These are phyloP conservation scores for Caenorhabditis uteleia DNA, from an alignment of 2,888 invertebrate species.

Conservation along the genomic window DNA sequence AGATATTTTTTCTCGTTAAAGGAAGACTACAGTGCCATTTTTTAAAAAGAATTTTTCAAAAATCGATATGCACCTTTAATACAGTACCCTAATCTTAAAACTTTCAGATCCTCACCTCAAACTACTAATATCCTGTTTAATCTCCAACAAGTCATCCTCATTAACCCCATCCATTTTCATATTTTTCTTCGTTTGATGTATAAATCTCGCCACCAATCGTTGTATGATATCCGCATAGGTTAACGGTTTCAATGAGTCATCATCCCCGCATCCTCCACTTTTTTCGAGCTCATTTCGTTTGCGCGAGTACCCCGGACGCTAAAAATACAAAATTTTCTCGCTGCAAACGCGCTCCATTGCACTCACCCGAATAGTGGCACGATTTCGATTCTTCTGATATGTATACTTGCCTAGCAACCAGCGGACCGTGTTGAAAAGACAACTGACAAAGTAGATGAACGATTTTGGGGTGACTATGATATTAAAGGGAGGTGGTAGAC, in stretches of 20 bases:
- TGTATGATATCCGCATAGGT: conserved; percentile 73
- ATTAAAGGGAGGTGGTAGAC: conserved; percentile 74
- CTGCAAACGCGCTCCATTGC: too few relatives aligned
- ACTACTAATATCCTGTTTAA: conserved; percentile 75
- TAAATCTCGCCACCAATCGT: conserved; percentile 70
- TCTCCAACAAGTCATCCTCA: conserved; percentile 74
- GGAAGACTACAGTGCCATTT: conserved; percentile 2
- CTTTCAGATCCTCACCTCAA: conserved; percentile 70
- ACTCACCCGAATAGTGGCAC: conserved; percentile 67
- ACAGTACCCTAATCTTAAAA: too few relatives aligned
- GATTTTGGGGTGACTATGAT: conserved; percentile 74
- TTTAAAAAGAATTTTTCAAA: neutral
- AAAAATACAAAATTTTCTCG: conserved; percentile 19
- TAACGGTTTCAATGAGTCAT: conserved; percentile 54
- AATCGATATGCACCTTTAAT: too few relatives aligned
- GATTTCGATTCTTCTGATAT: conserved; percentile 56
- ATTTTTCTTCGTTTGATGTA: conserved; percentile 72
- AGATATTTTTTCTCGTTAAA: too few relatives aligned
- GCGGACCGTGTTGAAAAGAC: conserved; percentile 51
- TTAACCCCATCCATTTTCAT: conserved; percentile 74
- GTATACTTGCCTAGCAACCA: conserved; percentile 64
- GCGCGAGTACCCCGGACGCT: conserved; percentile 66
- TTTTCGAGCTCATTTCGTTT: conserved; percentile 51
- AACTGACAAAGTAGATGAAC: conserved; percentile 66
- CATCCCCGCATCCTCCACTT: conserved; percentile 34